These are phyloP conservation scores for Caenorhabditis sulstoni DNA, from an alignment of 2,888 invertebrate species.

Conservation along the genomic window DNA sequence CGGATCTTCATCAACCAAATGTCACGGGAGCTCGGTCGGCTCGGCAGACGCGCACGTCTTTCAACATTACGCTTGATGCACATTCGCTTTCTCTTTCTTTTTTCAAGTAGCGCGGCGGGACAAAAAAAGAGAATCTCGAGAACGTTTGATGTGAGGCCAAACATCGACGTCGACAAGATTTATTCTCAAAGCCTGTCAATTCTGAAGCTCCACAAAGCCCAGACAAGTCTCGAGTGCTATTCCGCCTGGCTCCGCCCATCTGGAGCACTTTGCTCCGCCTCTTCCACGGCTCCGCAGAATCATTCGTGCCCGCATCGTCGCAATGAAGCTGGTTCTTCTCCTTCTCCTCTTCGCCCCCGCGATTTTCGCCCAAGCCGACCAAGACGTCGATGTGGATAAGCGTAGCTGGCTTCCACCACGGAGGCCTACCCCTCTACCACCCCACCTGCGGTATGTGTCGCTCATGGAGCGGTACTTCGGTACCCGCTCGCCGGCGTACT, in stretches of 20 bases:
- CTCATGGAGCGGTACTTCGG: no score
- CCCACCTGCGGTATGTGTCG: no score
- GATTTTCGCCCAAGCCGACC: neutral
- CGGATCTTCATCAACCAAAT: conserved; percentile 3
- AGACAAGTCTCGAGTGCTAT: no score
- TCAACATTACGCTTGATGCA: conserved; percentile 28
- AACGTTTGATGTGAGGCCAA: conserved; percentile 46
- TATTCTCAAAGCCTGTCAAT: conserved; percentile 15
- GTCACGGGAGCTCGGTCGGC: conserved; percentile 6
- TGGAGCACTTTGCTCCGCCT: conserved; percentile 9
- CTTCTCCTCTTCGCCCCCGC: conserved; percentile 2
- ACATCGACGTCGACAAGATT: conserved; percentile 48
- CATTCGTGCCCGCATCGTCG: no score
- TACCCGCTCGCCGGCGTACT: no score
- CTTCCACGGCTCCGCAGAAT: no score
- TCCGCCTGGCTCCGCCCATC: conserved; percentile 30
- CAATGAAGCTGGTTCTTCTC: conserved; percentile 8
- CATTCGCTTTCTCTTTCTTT: conserved; percentile 14
- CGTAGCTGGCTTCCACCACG: no score
- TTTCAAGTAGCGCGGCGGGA: neutral
- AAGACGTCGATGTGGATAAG: neutral
- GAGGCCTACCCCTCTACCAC: no score
- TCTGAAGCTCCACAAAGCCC: conserved; percentile 2
- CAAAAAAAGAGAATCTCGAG: conserved; percentile 18
- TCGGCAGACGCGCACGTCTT: conserved; percentile 8